Evolutionary conservation across 2,113 vertebrate genomes (phyloP), one percentile per base, ranked within the genome.

Genomic region (Chrysochloris asiatica): DNA sequence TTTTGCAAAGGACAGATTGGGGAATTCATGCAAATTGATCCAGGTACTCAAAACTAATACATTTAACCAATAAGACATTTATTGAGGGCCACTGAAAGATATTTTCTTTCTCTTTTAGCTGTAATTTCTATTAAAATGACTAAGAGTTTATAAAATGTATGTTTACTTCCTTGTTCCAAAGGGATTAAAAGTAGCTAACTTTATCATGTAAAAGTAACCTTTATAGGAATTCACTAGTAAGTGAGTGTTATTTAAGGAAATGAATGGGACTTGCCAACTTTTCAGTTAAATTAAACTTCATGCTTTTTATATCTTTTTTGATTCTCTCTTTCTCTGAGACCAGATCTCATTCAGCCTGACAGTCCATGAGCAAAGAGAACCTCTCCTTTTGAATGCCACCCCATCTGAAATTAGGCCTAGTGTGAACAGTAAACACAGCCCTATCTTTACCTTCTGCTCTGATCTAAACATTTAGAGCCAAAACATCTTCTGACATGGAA

Each of bases 111-210:
- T 9, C 36, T 69, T 38, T 22, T 48, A 54, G 30, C 69, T 93
- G 6, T 85, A 87, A 43, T 93, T 93, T 80, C 77, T 54, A 45
- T 75, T 11, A 63, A 84, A 76, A 38, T 86, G 33, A 72, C 71
- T 77, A 14, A 11, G 52, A n/a, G 61, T 79, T 93, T 92, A 41
- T 61, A 73, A 72, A 93, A n/a, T 52, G 45, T 3, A 0, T 69
- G 61, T 81, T 94, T 48, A 47, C 43, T n/a, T 78, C 26, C 33
- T 77, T 86, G 72, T 75, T 91, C 56, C 59, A n/a, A 81, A n/a
- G n/a, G n/a, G n/a, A n/a, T n/a, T n/a, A n/a, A 82, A 72, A 28
- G 48, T n/a, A 54, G 65, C 52, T 43, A 52, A 0, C 52, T 83
- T 88, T 83, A 72, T 87, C 36, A 63, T 33, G 54, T 22, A 56